phyloP scores from a whole-genome alignment of 1,140 invertebrate genomes.

The Sarcophaga bullata region DNA sequence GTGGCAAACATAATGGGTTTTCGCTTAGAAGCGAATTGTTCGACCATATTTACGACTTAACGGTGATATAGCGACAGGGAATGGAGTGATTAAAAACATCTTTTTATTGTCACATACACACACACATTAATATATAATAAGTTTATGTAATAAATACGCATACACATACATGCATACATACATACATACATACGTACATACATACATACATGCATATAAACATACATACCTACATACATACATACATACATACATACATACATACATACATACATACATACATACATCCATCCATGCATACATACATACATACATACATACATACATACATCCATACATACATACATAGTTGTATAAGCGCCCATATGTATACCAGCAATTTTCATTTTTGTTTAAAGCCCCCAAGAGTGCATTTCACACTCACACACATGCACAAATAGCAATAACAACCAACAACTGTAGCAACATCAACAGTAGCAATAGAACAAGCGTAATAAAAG shows the following conservation, averaged over 20 bases:
- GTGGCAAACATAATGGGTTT: not conserved
- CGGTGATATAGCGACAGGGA: not conserved
- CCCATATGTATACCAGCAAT: constrained; percentile 66
- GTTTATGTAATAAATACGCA: not conserved
- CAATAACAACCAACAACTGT: constrained; percentile 21
- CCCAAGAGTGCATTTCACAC: constrained; percentile 67
- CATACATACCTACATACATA: not conserved
- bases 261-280: not conserved
- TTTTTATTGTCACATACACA: not conserved
- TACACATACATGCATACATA: not conserved
- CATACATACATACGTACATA: not conserved
- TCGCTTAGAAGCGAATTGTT: not conserved
- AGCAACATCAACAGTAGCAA: not conserved
- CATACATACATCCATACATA: not conserved
- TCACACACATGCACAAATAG: constrained; percentile 47
- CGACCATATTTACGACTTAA: not conserved
- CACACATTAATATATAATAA: no score
- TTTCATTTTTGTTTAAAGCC: constrained; percentile 67
- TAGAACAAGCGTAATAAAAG: constrained; percentile 8
- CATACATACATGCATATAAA: not conserved
- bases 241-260: not conserved
- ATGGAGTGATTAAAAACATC: not conserved
- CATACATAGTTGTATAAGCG: constrained; percentile 55
- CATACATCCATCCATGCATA: not conserved
- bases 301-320: not conserved